These are phyloP conservation scores for Hypomesus transpacificus DNA, from an alignment of 2,113 vertebrate species.

Conservation along the genomic window DNA sequence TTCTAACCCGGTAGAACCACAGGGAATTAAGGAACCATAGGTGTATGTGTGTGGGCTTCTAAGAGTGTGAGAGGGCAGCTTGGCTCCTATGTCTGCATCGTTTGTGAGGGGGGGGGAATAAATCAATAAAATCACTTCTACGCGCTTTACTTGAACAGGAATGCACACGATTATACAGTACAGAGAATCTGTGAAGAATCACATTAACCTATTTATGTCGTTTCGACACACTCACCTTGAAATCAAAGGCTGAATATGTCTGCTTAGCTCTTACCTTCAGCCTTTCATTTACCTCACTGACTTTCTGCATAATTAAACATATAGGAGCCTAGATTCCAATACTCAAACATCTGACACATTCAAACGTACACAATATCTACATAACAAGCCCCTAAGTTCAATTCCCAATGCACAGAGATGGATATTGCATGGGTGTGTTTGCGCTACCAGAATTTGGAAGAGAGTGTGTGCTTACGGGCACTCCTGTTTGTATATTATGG, in stretches of 20 bases:
- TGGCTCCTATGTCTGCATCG: not conserved
- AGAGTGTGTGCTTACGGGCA: slow-evolving; percentile 13
- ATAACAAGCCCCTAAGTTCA: slow-evolving; percentile 15
- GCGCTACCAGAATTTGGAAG: not conserved
- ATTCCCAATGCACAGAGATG: slow-evolving; percentile 21
- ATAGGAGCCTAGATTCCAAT: not conserved
- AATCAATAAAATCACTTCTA: slow-evolving; percentile 7
- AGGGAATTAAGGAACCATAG: slow-evolving; percentile 28
- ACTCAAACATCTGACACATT: not conserved
- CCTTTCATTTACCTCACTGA: slow-evolving; percentile 2
- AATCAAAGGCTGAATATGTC: slow-evolving; percentile 32
- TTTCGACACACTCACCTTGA: slow-evolving; percentile 33
- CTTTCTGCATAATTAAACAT: slow-evolving; percentile 22
- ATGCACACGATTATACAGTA: slow-evolving; percentile 35
- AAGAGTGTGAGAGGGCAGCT: slow-evolving; percentile 31
- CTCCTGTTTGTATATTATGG: slow-evolving; percentile 40
- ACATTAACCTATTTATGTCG: slow-evolving; percentile 54
- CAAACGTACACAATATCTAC: slow-evolving; percentile 23
- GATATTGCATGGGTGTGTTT: slow-evolving; percentile 5
- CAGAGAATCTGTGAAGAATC: slow-evolving; percentile 26
- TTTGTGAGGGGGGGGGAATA: slow-evolving; percentile 11
- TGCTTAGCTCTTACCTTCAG: slow-evolving; percentile 35
- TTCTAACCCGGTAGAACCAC: slow-evolving; percentile 45
- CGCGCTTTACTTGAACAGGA: slow-evolving; percentile 33
- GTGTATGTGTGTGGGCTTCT: slow-evolving; percentile 62